Evolutionary conservation across 2,888 invertebrate genomes (phyloP), one percentile per base, ranked within the genome.

Genomic region (Labia minor): DNA sequence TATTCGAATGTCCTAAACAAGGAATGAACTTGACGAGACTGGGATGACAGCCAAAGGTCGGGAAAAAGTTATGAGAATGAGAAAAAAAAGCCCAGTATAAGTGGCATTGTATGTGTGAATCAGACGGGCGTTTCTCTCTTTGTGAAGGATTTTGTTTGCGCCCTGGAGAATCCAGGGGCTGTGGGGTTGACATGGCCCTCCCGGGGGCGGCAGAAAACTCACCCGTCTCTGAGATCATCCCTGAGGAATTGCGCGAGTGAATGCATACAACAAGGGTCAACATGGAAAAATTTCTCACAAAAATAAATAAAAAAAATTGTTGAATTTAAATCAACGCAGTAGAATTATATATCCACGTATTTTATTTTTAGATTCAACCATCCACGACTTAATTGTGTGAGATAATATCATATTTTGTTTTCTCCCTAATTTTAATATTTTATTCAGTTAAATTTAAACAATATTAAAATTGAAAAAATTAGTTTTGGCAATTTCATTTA

Each of bases 41-140:
- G 49, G 49, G 49, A 49, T 49, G 49, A 49, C 49, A 49, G 49
- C 16, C 49, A 49, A 49, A 49, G 49, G 49, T 49, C 49, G 49
- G 49, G 16, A 49, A 49, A 49, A 49, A 49, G 49, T 49, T 49
- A 49, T 49, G 49, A 49, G 49, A 16, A 49, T 49, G 49, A 49
- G 49, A 49, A 49, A 49, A 49, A 16, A 14, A 49, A 16, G n/a
- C 49, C 16, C n/a, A 16, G 49, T 14, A 49, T n/a, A 49, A 49
- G 49, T 49, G 16, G 49, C 49, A 49, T 49, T 49, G 49, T 49
- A 14, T 49, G 49, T 49, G 16, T 49, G 49, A 49, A 49, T 49
- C 49, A 16, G 49, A 49, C 49, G 49, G 49, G 49, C 49, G 49
- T 49, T 49, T 49, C 16, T 49, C 49, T 49, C 49, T 49, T 49